Evolutionary conservation across 2,888 invertebrate genomes (phyloP).

Genomic region (Heteromurus nitidus): DNA sequence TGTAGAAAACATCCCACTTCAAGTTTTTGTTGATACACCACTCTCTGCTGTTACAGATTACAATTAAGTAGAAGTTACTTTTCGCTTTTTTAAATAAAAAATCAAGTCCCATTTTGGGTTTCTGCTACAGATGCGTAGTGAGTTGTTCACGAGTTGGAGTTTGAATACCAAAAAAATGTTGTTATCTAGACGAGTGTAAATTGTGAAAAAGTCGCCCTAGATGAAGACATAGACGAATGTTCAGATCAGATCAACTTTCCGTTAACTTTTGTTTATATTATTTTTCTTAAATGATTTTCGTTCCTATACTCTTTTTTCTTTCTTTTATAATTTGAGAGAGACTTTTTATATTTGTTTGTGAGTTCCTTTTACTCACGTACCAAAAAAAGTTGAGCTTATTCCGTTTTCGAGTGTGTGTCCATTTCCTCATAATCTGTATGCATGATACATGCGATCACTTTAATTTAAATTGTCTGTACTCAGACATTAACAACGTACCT

Average conservation of each 20-base stretch:
- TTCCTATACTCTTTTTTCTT: constrained; percentile 33
- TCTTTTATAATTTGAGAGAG: neutral
- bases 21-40: too few species aligned
- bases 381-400: too few species aligned
- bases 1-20: too few species aligned
- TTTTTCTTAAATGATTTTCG: too few species aligned
- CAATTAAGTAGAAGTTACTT: too few species aligned
- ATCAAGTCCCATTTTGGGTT: too few species aligned
- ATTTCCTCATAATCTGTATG: neutral
- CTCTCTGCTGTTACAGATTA: too few species aligned
- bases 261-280: too few species aligned
- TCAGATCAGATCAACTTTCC: constrained; percentile 45
- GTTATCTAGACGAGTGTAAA: neutral
- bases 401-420: neutral
- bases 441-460: constrained; percentile 50
- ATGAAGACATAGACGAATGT: constrained; percentile 46
- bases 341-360: constrained; percentile 33
- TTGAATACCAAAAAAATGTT: neutral
- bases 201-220: constrained; percentile 43
- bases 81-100: too few species aligned
- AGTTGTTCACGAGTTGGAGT: too few species aligned
- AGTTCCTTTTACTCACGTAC: constrained; percentile 48
- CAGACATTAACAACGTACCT: neutral
- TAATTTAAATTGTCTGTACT: neutral
- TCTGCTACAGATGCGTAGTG: too few species aligned